Percentiles rank a stretch among this genome's conserved stretches.
Evolutionary conservation across 2,113 vertebrate species (phyloP).

Genomic region (Neomonachus schauinslandi): DNA sequence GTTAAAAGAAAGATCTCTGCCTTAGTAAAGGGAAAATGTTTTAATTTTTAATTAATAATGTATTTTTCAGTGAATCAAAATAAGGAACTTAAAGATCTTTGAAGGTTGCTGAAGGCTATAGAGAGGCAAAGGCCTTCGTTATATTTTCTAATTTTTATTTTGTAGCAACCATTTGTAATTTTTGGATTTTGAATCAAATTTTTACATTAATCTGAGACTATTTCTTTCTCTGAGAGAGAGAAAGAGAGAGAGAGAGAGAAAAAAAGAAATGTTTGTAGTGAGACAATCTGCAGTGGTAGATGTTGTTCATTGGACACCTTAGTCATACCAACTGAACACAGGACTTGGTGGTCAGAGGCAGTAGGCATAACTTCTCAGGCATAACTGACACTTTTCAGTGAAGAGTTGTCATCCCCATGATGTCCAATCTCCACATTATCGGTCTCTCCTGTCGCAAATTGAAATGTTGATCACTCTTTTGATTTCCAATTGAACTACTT

Average conservation of each 20-base stretch:
- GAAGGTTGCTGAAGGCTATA: neutral
- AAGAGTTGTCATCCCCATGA: neutral
- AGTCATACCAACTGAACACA: too few species aligned
- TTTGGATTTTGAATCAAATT: neutral
- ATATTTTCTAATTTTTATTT: neutral
- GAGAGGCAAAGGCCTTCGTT: neutral
- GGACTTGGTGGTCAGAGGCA: neutral
- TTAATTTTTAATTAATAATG: constrained; percentile 18
- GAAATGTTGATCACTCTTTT: neutral
- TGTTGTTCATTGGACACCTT: too few species aligned
- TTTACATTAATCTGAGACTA: neutral
- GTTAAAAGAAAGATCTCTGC: neutral
- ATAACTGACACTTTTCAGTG: neutral
- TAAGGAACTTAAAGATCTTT: neutral
- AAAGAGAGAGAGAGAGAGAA: neutral
- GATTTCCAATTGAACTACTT: neutral
- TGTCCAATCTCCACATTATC: neutral
- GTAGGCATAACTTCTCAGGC: neutral
- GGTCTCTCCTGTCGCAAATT: neutral
- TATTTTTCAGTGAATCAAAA: neutral
- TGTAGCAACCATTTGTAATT: neutral
- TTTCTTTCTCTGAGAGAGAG: neutral
- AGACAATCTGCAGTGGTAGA: neutral
- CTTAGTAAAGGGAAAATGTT: neutral
- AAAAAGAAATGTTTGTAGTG: neutral